Percentiles rank a stretch among this genome's conserved stretches.
These are phyloP conservation scores for Plotosus lineatus DNA, from an alignment of 2,113 vertebrate genomes.

Conservation along the genomic window DNA sequence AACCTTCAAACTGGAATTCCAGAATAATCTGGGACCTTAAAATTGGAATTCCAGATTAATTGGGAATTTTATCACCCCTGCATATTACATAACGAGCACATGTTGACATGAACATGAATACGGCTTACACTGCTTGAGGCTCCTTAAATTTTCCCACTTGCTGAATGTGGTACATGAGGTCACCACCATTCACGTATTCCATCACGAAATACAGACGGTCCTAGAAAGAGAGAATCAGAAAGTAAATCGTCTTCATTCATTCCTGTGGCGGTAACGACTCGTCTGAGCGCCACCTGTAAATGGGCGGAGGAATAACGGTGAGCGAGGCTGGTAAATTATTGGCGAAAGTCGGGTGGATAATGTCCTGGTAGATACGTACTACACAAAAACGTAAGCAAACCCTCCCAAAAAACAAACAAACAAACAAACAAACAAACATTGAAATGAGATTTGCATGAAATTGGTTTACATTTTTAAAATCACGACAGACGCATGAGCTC, in stretches of 20 bases:
- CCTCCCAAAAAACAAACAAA: too few species aligned
- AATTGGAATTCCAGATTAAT: too few species aligned
- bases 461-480: too few species aligned
- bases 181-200: conserved; percentile 94
- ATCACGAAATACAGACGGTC: conserved; percentile 97
- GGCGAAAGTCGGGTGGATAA: too few species aligned
- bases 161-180: conserved; percentile 98
- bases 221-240: conserved; percentile 62
- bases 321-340: too few species aligned
- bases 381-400: too few species aligned
- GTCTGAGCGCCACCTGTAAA: background rate
- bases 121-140: conserved; percentile 93
- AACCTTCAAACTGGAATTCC: too few species aligned
- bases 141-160: conserved; percentile 97
- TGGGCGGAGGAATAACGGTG: background rate
- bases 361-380: background rate
- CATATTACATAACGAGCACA: background rate
- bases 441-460: too few species aligned
- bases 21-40: too few species aligned
- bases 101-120: background rate
- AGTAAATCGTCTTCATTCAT: background rate
- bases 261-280: background rate
- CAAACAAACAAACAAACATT: too few species aligned
- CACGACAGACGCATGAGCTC: too few species aligned
- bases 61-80: too few species aligned